Evolutionary conservation across 2,888 invertebrate species (phyloP).

Genomic region (Furcula furcula): DNA sequence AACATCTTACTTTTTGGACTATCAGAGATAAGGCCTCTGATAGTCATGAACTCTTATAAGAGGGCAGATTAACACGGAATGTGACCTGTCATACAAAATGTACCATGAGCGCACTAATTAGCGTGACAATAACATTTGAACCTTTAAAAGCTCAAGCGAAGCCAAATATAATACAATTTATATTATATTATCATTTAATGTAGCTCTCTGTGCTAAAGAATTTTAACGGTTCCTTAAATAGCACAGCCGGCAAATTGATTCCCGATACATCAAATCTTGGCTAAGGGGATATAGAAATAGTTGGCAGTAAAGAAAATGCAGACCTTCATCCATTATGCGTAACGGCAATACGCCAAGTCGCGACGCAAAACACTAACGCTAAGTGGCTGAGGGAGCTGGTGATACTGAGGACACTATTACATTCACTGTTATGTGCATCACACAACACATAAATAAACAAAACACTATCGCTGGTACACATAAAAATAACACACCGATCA

Average conservation of each 20-base stretch:
- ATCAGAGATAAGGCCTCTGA: too few species aligned
- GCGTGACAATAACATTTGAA: too few species aligned
- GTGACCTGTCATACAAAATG: too few species aligned
- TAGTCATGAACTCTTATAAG: too few species aligned
- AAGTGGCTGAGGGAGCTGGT: too few species aligned
- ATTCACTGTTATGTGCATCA: slow-evolving; percentile 8
- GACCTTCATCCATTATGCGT: slow-evolving; percentile 48
- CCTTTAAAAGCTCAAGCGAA: neutral
- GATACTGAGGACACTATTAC: slow-evolving; percentile 16
- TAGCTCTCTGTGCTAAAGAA: slow-evolving; percentile 2
- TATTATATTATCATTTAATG: neutral
- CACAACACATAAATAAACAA: slow-evolving; percentile 10
- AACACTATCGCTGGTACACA: neutral
- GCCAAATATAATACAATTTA: neutral
- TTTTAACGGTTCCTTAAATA: neutral
- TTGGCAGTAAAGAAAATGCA: slow-evolving; percentile 53
- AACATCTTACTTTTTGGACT: too few species aligned
- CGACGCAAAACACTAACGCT: slow-evolving; percentile 24
- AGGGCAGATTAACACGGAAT: too few species aligned
- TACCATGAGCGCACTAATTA: too few species aligned
- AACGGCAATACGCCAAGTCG: slow-evolving; percentile 55
- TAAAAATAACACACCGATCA: slow-evolving; percentile 6
- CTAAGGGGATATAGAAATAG: slow-evolving; percentile 50
- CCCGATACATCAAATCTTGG: slow-evolving; percentile 44
- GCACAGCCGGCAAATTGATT: slow-evolving; percentile 31